Evolutionary conservation across 1,140 invertebrate genomes (phyloP).

Genomic region (Chironomus striatipennis): DNA sequence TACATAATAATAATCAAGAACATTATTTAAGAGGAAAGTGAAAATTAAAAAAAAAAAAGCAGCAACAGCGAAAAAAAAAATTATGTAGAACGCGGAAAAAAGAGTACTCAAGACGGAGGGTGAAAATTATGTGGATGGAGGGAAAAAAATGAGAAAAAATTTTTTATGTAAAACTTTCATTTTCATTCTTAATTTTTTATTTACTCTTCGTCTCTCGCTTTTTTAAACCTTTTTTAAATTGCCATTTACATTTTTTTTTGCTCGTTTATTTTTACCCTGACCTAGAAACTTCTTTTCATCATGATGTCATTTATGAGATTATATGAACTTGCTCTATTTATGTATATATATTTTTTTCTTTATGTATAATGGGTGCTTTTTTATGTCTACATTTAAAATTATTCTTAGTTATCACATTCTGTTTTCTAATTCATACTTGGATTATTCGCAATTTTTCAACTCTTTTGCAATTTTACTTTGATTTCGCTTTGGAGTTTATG

Average conservation of each 20-base stretch:
- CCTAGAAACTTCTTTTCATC: conserved; percentile 14
- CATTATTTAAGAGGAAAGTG: conserved; percentile 6
- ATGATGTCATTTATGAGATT: neutral
- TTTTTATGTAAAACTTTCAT: conserved; percentile 24
- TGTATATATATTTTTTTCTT: too few species aligned
- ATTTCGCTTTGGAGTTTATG: too few species aligned
- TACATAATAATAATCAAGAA: conserved; percentile 17
- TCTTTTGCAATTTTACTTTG: too few species aligned
- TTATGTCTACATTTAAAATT: too few species aligned
- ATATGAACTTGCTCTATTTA: neutral
- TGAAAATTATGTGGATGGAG: conserved; percentile 13
- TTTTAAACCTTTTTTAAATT: conserved; percentile 7
- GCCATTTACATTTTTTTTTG: conserved; percentile 21
- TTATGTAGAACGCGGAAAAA: conserved; percentile 14
- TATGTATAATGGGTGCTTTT: too few species aligned
- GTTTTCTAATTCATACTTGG: too few species aligned
- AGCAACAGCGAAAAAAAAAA: neutral
- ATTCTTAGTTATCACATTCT: too few species aligned
- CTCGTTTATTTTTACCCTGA: conserved; percentile 10
- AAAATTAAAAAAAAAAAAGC: conserved; percentile 1
- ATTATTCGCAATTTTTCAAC: too few species aligned
- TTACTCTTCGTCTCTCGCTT: conserved; percentile 16
- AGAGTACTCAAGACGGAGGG: neutral
- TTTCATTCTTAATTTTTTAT: conserved; percentile 22
- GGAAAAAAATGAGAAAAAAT: neutral